Percentiles rank a stretch among this genome's conserved stretches.
Evolutionary conservation across 2,797 vertebrate genomes (phyloP).

Genomic region (Clarias laeviceps): DNA sequence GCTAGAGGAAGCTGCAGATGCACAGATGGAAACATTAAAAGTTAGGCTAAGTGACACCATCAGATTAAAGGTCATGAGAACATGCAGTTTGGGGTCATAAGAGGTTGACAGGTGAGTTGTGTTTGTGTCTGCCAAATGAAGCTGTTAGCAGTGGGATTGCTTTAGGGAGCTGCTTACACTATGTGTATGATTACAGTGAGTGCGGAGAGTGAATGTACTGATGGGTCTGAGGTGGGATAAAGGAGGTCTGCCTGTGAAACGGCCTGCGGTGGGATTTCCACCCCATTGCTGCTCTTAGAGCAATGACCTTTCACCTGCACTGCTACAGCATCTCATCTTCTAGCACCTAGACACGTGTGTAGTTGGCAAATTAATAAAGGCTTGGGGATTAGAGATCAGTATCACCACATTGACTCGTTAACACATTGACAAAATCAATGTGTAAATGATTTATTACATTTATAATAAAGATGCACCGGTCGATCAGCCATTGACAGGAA

Average conservation of each 20-base stretch:
- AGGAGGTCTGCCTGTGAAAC: constrained; percentile 16
- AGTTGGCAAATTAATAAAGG: constrained; percentile 9
- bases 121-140: background rate
- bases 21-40: background rate
- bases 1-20: background rate
- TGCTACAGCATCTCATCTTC: constrained; percentile 35
- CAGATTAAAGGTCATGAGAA: background rate
- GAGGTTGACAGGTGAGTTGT: background rate
- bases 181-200: constrained; percentile 30
- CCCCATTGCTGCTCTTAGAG: constrained; percentile 10
- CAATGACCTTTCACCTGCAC: constrained; percentile 41
- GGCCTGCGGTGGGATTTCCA: constrained; percentile 37
- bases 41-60: background rate
- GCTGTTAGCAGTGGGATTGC: background rate
- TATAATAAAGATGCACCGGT: no score
- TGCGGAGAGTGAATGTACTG: constrained; percentile 26
- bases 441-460: no score
- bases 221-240: constrained; percentile 27
- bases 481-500: no score
- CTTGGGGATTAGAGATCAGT: background rate
- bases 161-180: constrained; percentile 10
- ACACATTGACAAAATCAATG: no score
- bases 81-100: background rate
- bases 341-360: constrained; percentile 24
- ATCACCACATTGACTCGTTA: no score